Base-by-base conservation (phyloP, 2,113 vertebrate species). In the Microcebus murinus region DNA sequence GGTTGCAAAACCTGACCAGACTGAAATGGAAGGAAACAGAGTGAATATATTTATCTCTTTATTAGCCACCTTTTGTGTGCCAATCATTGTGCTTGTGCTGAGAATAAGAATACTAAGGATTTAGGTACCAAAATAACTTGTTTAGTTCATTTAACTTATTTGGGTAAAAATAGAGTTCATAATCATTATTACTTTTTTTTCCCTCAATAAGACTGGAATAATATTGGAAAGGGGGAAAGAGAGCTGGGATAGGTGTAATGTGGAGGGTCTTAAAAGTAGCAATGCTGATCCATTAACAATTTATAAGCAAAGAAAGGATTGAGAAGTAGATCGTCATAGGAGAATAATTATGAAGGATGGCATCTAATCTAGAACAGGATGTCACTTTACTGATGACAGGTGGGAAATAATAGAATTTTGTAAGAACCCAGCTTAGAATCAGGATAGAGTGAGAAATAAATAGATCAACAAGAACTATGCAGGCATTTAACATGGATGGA, bases 21-120 rank as follows among this genome's bases (percentile, higher is more conserved):
- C n/a, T 80, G 90, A 91, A 87, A 82, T 36, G 68, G 25, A 65
- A 92, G 34, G 39, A 84, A 71, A 45, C 3, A 42, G 29, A 83
- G 68, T 18, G 1, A 61, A 91, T 68, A 14, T 1, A n/a, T 1
- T 20, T 25, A 52, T 34, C 4, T 59, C 50, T 61, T 83, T 61
- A 68, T 57, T 90, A 80, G 34, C 2, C 31, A 55, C 20, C 6
- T 79, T 45, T 25, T 65, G 15, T 17, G 0, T 76, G 15, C 1
- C 34, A 34, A 68, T 45, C 8, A 14, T 7, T 71, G 1, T 82
- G n/a, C 4, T 39, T 65, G 25, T 86, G 7, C 11, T 91, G 4
- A 63, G 21, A 29, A 42, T 48, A 82, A 89, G 15, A 36, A 76
- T 74, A 59, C 8, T 74, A 59, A 92, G 9, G 20, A 1, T 87